Base-by-base conservation (phyloP, 2,888 invertebrate genomes). In the Herminia tarsipennalis region DNA sequence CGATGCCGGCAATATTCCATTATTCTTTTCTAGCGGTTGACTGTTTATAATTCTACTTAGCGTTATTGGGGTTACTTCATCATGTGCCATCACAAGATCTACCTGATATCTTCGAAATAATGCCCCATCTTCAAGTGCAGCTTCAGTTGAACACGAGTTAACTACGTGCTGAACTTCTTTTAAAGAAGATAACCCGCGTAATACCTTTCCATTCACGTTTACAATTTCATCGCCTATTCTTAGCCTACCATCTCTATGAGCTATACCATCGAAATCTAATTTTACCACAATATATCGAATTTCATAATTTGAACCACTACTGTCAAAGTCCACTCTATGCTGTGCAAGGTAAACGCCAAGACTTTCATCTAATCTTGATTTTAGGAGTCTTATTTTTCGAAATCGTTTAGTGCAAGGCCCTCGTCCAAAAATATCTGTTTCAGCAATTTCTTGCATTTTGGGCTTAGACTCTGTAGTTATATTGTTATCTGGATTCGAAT, bases 181-280 rank as follows among this genome's bases (percentile, higher is more conserved):
- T 44, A 93, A 86, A 3, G 94, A 93, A 28, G 94, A 93, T 41
- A 97, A 91, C 1, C 96, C 96, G 53, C 95, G 93, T 47, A 98
- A 86, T 55, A 96, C 94, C 71, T 94, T 94, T 5, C 97, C 97
- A 81, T 98, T 98, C 18, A 97, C 96, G 83, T 96, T 96, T 6
- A 98, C 95, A 56, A 98, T 95, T 92, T 98, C 97, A 84, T 98
- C 98, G 8, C 97, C 97, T 46, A 96, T 93, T 68, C 94, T 93
- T 51, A 98, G 92, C 66, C 96, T 93, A 12, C 96, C 96, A 78
- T 97, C 96, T 83, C 96, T 96, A 56, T 94, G 93, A 14, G 94
- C 94, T 78, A 94, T 93, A 35, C 94, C 94, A 55, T 93, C 93
- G 30, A 92, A 88, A 60, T 94, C 94, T 34, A 95, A 86, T 71